Evolutionary conservation across 2,113 vertebrate genomes (phyloP), one percentile per base, ranked within the genome.

Genomic region (Suncus etruscus): DNA sequence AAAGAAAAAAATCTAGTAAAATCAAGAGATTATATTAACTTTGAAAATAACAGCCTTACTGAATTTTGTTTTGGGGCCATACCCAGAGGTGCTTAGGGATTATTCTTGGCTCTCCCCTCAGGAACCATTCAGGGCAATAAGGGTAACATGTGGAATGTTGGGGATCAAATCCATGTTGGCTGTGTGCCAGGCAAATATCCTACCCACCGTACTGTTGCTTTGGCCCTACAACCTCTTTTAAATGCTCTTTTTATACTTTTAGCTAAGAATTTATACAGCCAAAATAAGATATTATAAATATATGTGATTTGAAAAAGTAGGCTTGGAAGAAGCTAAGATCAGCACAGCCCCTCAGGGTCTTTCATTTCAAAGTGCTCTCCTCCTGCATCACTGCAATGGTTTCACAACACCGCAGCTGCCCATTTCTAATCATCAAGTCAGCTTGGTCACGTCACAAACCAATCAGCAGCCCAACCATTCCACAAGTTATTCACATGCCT

Each of bases 401-500:
- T 84, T 74, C 58, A 78, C 5, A 24, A 32, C 68, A 32, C 68
- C 61, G 45, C 1, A 48, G 50, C 24, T 86, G 61, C 11, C 54
- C 14, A 84, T 81, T 77, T 92, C 10, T 20, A 91, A 81, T 72
- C 70, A 85, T 45, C 80, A 80, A 54, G 16, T 31, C 27, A 61
- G 54, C 51, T 39, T 73, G 75, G 63, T 65, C 84, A 20, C 9
- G n/a, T 58, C 65, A 76, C 14, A 51, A 87, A 65, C 65, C 27
- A 66, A 72, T 39, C 39, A 81, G 32, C 51, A 65, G 77, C 54
- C 45, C 51, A 54, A 25, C 72, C 83, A 76, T 73, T 29, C 39
- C 39, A 39, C 87, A 50, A 27, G 84, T 61, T 58, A 68, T 75
- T 78, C 24, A 96, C 98, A 83, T 97, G 98, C 99, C 98, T 99